phyloP scores from a whole-genome alignment of 2,888 invertebrate genomes.

The Plusia festucae region DNA sequence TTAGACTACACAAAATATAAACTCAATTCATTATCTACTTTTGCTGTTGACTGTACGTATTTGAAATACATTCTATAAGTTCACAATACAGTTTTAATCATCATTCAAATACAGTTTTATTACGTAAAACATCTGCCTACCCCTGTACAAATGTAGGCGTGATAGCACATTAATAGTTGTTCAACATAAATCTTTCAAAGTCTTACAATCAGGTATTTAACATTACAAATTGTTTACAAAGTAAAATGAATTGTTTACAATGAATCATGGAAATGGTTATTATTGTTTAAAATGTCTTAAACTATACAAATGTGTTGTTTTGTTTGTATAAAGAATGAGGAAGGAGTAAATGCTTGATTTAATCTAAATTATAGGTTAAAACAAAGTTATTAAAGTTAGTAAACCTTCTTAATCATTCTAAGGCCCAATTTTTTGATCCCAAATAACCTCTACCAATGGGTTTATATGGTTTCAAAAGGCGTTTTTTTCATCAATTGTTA shows the following conservation, averaged over 20 bases:
- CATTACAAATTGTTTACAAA: not conserved
- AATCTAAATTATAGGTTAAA: too few species aligned
- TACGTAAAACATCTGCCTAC: not conserved
- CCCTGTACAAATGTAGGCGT: not conserved
- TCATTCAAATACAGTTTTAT: not conserved
- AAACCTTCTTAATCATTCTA: too few species aligned
- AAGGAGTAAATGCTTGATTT: not conserved
- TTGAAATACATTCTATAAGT: too few species aligned
- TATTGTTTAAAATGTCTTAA: not conserved
- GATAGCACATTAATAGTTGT: conserved; percentile 6
- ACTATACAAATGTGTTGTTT: not conserved
- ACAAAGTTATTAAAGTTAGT: too few species aligned
- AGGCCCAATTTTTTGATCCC: too few species aligned
- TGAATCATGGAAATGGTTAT: not conserved
- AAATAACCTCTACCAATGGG: too few species aligned
- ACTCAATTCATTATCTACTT: too few species aligned
- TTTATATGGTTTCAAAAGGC: too few species aligned
- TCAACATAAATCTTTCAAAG: conserved; percentile 3
- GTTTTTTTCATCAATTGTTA: too few species aligned
- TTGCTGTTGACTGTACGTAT: too few species aligned
- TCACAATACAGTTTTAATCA: not conserved
- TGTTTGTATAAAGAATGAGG: not conserved
- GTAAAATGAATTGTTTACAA: not conserved
- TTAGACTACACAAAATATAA: too few species aligned
- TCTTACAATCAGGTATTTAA: not conserved